Percentiles rank a stretch among this genome's conserved stretches.
phyloP scores from a whole-genome alignment of 2,797 vertebrate genomes.

The Platalea minor region DNA sequence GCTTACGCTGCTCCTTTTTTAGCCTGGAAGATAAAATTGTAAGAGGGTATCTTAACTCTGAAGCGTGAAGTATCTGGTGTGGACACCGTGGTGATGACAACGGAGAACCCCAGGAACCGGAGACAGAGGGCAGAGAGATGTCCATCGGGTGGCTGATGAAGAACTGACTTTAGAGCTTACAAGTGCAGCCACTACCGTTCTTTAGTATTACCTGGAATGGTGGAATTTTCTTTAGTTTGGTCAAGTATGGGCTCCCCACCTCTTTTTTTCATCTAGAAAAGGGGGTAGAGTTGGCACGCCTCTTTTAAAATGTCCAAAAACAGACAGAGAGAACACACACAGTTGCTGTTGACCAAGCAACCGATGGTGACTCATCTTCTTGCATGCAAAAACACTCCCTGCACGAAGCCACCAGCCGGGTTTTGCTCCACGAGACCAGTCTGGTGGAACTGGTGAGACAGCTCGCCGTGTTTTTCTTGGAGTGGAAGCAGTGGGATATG shows the following conservation, averaged over 20 bases:
- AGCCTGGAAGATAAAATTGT: not conserved
- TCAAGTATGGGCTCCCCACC: not conserved
- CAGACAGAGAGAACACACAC: not conserved
- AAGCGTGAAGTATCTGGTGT: not conserved
- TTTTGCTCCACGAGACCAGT: not conserved
- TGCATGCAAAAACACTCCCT: not conserved
- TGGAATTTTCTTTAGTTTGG: not conserved
- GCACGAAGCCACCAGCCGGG: not conserved
- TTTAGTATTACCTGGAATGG: not conserved
- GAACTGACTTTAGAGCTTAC: not conserved
- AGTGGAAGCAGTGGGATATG: not conserved
- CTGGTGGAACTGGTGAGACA: slow-evolving; percentile 51
- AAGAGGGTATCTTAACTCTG: not conserved
- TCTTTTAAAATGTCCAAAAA: not conserved
- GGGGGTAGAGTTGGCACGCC: not conserved
- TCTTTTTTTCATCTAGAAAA: not conserved
- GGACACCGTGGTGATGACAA: not conserved
- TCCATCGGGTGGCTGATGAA: not conserved
- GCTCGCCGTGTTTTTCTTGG: slow-evolving; percentile 23
- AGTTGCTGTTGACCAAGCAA: slow-evolving; percentile 14
- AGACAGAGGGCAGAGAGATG: not conserved
- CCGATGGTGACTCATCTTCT: slow-evolving; percentile 19
- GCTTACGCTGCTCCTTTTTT: not conserved
- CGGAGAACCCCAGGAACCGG: not conserved
- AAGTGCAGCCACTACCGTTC: not conserved